Conservation (phyloP, 2,797 vertebrate species). For the Enteromius fasciolatus region DNA sequence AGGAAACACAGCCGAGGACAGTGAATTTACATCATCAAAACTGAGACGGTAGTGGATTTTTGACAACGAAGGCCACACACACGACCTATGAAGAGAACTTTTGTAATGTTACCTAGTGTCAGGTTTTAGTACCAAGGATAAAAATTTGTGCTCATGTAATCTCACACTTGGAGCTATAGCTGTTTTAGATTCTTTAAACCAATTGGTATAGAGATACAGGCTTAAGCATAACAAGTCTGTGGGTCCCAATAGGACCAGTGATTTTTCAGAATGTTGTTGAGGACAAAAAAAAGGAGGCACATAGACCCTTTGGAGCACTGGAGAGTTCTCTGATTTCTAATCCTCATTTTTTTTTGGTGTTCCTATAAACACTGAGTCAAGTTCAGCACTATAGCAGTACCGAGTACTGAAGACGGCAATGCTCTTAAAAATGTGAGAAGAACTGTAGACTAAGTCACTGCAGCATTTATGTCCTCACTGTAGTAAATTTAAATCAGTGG, state of each 20-base stretch:
- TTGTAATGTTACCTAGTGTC: background rate
- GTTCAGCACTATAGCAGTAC: background rate
- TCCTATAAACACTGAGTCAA: background rate
- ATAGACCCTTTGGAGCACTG: background rate
- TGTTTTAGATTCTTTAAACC: conserved; percentile 74
- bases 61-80: background rate
- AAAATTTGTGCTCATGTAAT: conserved; percentile 12
- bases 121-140: background rate
- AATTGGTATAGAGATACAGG: conserved; percentile 76
- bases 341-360: background rate
- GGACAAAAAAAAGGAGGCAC: conserved; percentile 69
- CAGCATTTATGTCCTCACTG: background rate
- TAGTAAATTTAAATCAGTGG: background rate
- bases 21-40: background rate
- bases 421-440: background rate
- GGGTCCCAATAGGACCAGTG: conserved; percentile 69
- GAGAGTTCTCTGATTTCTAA: background rate
- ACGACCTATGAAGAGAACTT: background rate
- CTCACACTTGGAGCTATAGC: background rate
- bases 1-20: background rate
- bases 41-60: background rate
- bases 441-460: background rate
- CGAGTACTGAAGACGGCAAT: background rate
- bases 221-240: conserved; percentile 72
- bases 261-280: conserved; percentile 74